Conservation (phyloP, 92 coral and sea anemone species). For the Meandrina meandrites region DNA sequence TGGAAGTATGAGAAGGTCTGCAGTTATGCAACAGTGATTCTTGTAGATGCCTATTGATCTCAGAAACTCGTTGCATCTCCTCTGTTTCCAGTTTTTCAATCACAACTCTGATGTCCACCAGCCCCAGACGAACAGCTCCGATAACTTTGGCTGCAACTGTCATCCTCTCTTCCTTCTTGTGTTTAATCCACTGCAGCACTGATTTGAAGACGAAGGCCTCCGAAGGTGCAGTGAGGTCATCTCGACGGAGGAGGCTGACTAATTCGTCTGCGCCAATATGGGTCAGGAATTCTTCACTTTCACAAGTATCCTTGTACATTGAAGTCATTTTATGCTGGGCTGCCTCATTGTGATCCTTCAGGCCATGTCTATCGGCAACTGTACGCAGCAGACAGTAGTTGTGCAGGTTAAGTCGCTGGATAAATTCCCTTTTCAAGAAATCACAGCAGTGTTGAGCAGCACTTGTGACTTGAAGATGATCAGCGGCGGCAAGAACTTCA, state of each 20-base stretch:
- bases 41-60: constrained; percentile 35
- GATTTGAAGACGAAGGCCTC: constrained; percentile 29
- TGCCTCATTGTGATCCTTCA: neutral
- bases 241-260: constrained; percentile 21
- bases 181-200: no score
- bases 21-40: constrained; percentile 35
- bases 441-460: no score
- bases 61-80: neutral
- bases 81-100: no score
- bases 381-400: neutral
- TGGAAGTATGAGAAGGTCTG: neutral
- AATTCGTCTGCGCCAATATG: constrained; percentile 36
- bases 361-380: neutral
- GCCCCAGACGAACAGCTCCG: no score
- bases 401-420: constrained; percentile 1
- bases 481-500: neutral
- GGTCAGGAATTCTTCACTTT: constrained; percentile 30
- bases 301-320: no score
- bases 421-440: constrained; percentile 16
- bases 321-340: neutral
- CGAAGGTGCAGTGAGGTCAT: constrained; percentile 61
- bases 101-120: no score
- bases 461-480: no score
- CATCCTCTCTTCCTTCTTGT: no score
- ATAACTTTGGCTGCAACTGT: no score